Conservation (phyloP, 2,888 invertebrate genomes). For the Lamellibrachia columna region DNA sequence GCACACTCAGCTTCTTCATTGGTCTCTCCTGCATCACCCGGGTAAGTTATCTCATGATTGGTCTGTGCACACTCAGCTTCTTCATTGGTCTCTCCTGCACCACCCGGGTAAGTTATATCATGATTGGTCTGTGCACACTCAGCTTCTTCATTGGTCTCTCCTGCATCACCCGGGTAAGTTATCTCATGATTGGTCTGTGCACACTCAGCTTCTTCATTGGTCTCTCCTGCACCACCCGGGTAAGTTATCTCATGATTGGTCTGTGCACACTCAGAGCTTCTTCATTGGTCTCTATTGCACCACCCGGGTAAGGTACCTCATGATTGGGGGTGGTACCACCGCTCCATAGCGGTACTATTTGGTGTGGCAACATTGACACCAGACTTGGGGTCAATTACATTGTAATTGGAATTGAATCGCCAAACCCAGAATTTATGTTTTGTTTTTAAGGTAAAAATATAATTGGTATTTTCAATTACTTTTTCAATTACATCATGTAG, state of each 20-base stretch:
- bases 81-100: background rate
- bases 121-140: background rate
- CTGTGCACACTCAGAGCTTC: too few relatives aligned
- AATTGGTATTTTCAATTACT: too few relatives aligned
- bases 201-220: conserved; percentile 60
- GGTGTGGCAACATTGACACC: too few relatives aligned
- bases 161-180: background rate
- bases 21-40: background rate
- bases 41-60: background rate
- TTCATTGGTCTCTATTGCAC: background rate
- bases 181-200: conserved; percentile 61
- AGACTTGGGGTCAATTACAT: too few relatives aligned
- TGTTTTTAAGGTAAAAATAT: too few relatives aligned
- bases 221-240: conserved; percentile 50
- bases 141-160: background rate
- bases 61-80: background rate
- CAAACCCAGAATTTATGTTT: too few relatives aligned
- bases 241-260: too few relatives aligned
- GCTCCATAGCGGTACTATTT: too few relatives aligned
- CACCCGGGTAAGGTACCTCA: background rate
- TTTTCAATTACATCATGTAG: too few relatives aligned
- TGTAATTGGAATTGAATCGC: too few relatives aligned
- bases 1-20: background rate
- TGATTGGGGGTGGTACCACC: background rate
- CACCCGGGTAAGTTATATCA: too few relatives aligned